Evolutionary conservation across 1,140 invertebrate species (phyloP).

Genomic region (Hestina assimilis): DNA sequence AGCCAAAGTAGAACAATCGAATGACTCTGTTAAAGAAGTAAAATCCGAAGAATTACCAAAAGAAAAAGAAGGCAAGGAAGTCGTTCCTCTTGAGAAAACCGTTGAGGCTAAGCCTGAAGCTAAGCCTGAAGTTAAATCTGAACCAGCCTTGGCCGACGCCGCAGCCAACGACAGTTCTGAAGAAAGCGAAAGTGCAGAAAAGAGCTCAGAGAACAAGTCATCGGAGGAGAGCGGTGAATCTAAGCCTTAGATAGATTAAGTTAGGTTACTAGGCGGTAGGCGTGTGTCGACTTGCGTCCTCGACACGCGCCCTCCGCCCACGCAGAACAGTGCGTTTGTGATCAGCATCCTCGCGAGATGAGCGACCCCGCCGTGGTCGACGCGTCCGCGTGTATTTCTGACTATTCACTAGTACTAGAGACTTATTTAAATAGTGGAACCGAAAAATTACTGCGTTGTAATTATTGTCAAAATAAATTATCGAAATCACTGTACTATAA

Average conservation of each 20-base stretch:
- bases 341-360: conserved; percentile 38
- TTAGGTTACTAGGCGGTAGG: conserved; percentile 48
- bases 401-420: conserved; percentile 70
- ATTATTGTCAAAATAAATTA: conserved; percentile 75
- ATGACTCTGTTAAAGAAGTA: conserved; percentile 22
- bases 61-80: conserved; percentile 28
- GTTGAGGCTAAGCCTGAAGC: conserved; percentile 22
- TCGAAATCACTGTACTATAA: conserved; percentile 75
- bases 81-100: conserved; percentile 19
- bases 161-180: conserved; percentile 41
- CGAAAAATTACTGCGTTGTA: conserved; percentile 72
- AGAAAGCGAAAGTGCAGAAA: conserved; percentile 53
- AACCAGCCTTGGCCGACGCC: conserved; percentile 36
- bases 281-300: conserved; percentile 66
- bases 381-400: conserved; percentile 43
- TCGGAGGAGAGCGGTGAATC: conserved; percentile 44
- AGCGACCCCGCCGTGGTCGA: conserved; percentile 24
- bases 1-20: conserved; percentile 16
- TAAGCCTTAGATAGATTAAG: conserved; percentile 55
- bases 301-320: conserved; percentile 67
- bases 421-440: conserved; percentile 74
- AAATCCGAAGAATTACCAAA: conserved; percentile 35
- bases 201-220: conserved; percentile 41
- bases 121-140: conserved; percentile 37
- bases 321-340: conserved; percentile 45